A percentile compares a stretch with the other conserved stretches of the same genome.
Conservation (phyloP, 2,888 invertebrate genomes). For the Tipula vernalis region DNA sequence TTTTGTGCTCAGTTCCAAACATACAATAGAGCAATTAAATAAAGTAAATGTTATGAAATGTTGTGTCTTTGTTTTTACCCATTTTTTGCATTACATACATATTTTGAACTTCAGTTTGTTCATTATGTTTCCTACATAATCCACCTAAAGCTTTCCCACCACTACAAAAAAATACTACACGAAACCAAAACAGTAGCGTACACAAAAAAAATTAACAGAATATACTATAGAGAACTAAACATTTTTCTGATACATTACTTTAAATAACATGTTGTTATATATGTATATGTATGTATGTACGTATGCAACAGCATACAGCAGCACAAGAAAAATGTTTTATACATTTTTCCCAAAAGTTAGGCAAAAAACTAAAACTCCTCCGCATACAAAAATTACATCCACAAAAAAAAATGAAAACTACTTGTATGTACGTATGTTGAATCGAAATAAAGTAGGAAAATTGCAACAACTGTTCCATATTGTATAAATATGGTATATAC, state of each 20-base stretch:
- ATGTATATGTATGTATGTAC: neutral
- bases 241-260: neutral
- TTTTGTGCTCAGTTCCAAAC: neutral
- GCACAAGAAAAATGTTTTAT: neutral
- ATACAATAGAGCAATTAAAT: neutral
- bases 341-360: neutral
- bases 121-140: neutral
- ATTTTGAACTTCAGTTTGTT: neutral
- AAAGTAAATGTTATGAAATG: neutral
- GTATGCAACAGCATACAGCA: neutral
- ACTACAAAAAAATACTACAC: neutral
- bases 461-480: neutral
- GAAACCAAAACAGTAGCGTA: neutral
- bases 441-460: neutral
- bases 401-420: neutral
- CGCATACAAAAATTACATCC: neutral
- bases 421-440: neutral
- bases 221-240: neutral
- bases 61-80: neutral
- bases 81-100: neutral
- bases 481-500: neutral
- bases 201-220: neutral
- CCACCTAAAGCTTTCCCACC: neutral
- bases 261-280: neutral
- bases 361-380: neutral